phyloP scores from a whole-genome alignment of 2,888 invertebrate species.

The Agelastica alni region DNA sequence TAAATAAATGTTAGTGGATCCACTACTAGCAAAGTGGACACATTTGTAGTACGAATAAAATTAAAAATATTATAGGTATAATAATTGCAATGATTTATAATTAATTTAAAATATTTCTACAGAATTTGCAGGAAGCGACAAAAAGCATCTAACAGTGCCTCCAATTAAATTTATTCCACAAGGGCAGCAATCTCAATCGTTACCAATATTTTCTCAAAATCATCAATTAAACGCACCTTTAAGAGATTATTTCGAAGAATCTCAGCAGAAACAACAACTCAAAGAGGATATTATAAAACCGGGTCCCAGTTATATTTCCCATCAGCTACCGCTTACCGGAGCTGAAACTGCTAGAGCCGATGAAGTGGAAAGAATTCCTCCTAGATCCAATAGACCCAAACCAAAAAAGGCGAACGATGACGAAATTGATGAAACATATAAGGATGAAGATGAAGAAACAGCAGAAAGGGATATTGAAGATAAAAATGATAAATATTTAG shows the following conservation, averaged over 20 bases:
- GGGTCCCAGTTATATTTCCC: slow-evolving; percentile 49
- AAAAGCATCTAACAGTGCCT: slow-evolving; percentile 38
- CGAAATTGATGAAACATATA: slow-evolving; percentile 22
- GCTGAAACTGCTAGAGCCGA: slow-evolving; percentile 35
- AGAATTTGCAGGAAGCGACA: slow-evolving; percentile 34
- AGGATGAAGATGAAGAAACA: slow-evolving; percentile 20
- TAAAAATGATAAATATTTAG: slow-evolving; percentile 28
- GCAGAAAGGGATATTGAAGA: slow-evolving; percentile 33
- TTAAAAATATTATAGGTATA: no score
- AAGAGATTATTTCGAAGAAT: slow-evolving; percentile 53
- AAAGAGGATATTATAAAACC: slow-evolving; percentile 40
- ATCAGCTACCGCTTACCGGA: slow-evolving; percentile 43
- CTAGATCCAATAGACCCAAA: slow-evolving; percentile 34
- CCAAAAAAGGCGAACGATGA: slow-evolving; percentile 12
- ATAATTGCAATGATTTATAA: no score
- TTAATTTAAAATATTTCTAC: slow-evolving; percentile 20
- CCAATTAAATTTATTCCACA: slow-evolving; percentile 37
- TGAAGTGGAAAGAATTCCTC: slow-evolving; percentile 38
- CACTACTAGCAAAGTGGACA: no score
- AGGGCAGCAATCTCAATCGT: slow-evolving; percentile 15
- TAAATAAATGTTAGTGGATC: no score
- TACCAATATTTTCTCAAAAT: slow-evolving; percentile 18
- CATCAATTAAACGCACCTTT: slow-evolving; percentile 17
- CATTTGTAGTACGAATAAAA: no score
- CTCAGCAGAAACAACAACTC: slow-evolving; percentile 41